Evolutionary conservation across 1,140 invertebrate genomes (phyloP).

Genomic region (Psilanteris sp.): DNA sequence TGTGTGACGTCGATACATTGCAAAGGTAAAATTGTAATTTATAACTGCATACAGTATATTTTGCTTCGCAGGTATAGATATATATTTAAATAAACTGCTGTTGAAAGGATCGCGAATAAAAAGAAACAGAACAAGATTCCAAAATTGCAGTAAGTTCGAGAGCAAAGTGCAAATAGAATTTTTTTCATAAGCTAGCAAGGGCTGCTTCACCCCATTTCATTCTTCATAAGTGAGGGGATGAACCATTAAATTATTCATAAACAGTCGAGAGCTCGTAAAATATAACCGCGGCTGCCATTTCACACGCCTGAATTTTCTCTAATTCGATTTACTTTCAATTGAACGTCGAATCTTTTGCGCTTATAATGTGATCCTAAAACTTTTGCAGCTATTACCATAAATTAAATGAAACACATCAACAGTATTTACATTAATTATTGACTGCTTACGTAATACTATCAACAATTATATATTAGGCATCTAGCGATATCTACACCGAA

Average conservation of each 20-base stretch:
- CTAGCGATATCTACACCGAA: too few species aligned
- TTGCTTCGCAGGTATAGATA: not conserved
- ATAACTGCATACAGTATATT: slow-evolving; percentile 10
- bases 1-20: too few species aligned
- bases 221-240: slow-evolving; percentile 63
- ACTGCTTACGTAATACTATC: too few species aligned
- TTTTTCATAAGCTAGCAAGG: slow-evolving; percentile 17
- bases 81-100: slow-evolving; percentile 5
- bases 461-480: too few species aligned
- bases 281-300: slow-evolving; percentile 68
- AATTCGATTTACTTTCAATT: slow-evolving; percentile 58
- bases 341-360: slow-evolving; percentile 53
- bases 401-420: not conserved
- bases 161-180: slow-evolving; percentile 18
- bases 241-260: slow-evolving; percentile 74
- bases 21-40: slow-evolving; percentile 1
- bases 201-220: slow-evolving; percentile 36
- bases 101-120: slow-evolving; percentile 15
- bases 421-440: slow-evolving; percentile 2
- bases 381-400: slow-evolving; percentile 8
- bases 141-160: slow-evolving; percentile 17
- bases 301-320: slow-evolving; percentile 60
- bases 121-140: slow-evolving; percentile 2
- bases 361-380: slow-evolving; percentile 51
- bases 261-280: slow-evolving; percentile 73